Conservation (phyloP, 2,888 invertebrate species). For the Drosophila fungiperda region DNA sequence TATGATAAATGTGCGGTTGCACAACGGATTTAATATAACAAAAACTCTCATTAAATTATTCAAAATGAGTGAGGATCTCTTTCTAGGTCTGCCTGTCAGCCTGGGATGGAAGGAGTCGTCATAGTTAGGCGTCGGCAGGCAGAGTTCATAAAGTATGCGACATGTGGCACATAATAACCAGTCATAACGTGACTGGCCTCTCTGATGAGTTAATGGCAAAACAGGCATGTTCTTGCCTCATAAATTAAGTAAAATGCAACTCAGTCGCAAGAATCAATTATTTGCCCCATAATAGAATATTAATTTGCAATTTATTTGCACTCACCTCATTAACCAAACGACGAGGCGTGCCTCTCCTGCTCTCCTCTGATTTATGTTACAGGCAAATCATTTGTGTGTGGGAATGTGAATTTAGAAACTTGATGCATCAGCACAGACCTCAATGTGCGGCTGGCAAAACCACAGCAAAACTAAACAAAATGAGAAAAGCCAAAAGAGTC, state of each 20-base stretch:
- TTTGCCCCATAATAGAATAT: constrained; percentile 68
- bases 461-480: not conserved
- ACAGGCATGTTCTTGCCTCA: constrained; percentile 16
- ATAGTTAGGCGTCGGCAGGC: constrained; percentile 33
- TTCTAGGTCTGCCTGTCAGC: not conserved
- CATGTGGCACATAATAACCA: constrained; percentile 53
- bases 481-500: constrained; percentile 5
- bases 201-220: constrained; percentile 26
- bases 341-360: not conserved
- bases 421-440: constrained; percentile 26
- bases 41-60: constrained; percentile 71
- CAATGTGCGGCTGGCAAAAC: constrained; percentile 43
- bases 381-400: constrained; percentile 19
- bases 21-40: constrained; percentile 59
- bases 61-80: constrained; percentile 43
- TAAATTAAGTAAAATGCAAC: constrained; percentile 10
- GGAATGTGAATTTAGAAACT: constrained; percentile 29
- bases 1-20: constrained; percentile 73
- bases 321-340: constrained; percentile 53
- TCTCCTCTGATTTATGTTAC: constrained; percentile 51
- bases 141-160: constrained; percentile 55
- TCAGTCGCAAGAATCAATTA: constrained; percentile 39
- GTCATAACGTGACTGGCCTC: constrained; percentile 42
- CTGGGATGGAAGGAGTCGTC: constrained; percentile 12
- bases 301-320: constrained; percentile 61